These are phyloP conservation scores for Synergus japonicus DNA, from an alignment of 2,888 invertebrate genomes.

Conservation along the genomic window DNA sequence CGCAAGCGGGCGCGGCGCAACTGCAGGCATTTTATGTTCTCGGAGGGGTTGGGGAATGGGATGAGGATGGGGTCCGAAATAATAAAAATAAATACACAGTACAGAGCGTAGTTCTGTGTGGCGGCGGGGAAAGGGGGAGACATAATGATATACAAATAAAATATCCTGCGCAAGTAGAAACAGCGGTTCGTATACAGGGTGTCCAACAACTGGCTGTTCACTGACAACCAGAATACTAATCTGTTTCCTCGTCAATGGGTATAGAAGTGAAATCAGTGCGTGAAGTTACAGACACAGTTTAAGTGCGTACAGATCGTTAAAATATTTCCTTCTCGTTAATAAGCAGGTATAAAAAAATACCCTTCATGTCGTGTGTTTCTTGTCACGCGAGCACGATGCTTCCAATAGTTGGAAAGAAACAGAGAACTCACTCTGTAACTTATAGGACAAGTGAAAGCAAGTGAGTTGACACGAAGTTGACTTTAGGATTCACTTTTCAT, in stretches of 20 bases:
- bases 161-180: conserved; percentile 61
- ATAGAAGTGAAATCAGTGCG: not conserved
- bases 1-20: conserved; percentile 7
- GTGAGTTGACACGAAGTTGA: not conserved
- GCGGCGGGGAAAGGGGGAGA: conserved; percentile 58
- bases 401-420: conserved; percentile 25
- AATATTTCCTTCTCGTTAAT: conserved; percentile 10
- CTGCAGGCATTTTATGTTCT: conserved; percentile 36
- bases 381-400: conserved; percentile 30
- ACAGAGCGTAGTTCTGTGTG: conserved; percentile 49
- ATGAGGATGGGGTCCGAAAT: conserved; percentile 45
- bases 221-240: not conserved
- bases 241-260: not conserved
- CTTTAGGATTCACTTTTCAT: conserved; percentile 34
- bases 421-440: conserved; percentile 19
- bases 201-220: not conserved
- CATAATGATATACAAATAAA: conserved; percentile 75
- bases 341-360: conserved; percentile 16
- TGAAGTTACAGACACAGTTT: not conserved
- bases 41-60: conserved; percentile 31
- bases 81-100: conserved; percentile 58
- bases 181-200: conserved; percentile 46
- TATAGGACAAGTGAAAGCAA: conserved; percentile 31
- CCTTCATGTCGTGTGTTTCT: conserved; percentile 15
- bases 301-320: conserved; percentile 25